These are phyloP conservation scores for Sturnus vulgaris DNA, from an alignment of 2,113 vertebrate genomes.

Conservation along the genomic window DNA sequence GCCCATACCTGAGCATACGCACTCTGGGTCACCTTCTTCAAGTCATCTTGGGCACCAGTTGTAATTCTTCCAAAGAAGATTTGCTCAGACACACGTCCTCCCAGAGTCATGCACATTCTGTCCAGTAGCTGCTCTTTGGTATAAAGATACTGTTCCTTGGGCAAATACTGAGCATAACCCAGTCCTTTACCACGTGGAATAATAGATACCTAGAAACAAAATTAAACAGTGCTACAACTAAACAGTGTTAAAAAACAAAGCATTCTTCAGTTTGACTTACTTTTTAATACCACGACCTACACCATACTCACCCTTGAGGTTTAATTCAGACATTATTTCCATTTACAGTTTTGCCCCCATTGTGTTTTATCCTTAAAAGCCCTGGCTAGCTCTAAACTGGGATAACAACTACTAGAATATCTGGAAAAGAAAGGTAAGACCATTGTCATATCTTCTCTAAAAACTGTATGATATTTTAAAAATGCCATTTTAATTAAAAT, in stretches of 20 bases:
- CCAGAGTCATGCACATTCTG: conserved; percentile 97
- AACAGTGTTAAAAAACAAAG: neutral
- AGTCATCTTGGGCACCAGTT: conserved; percentile 94
- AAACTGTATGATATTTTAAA: neutral
- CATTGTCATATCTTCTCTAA: neutral
- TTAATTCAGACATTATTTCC: conserved; percentile 12
- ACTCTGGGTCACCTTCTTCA: conserved; percentile 94
- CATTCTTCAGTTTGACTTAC: neutral
- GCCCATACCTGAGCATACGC: conserved; percentile 90
- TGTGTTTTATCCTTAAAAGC: conserved; percentile 31
- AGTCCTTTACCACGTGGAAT: conserved; percentile 94
- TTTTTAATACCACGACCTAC: neutral
- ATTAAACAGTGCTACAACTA: neutral
- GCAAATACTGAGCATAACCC: conserved; percentile 96
- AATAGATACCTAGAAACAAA: conserved; percentile 88
- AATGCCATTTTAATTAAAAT: neutral
- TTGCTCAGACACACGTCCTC: conserved; percentile 91
- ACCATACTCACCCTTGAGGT: neutral
- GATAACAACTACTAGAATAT: conserved; percentile 12
- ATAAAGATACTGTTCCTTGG: conserved; percentile 94
- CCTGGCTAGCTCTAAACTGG: conserved; percentile 25
- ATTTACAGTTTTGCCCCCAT: neutral
- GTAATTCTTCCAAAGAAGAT: conserved; percentile 94
- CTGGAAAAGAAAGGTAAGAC: conserved; percentile 11
- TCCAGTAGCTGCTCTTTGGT: conserved; percentile 96